Conservation (phyloP, 2,113 vertebrate species). For the Prietella phreatophila region DNA sequence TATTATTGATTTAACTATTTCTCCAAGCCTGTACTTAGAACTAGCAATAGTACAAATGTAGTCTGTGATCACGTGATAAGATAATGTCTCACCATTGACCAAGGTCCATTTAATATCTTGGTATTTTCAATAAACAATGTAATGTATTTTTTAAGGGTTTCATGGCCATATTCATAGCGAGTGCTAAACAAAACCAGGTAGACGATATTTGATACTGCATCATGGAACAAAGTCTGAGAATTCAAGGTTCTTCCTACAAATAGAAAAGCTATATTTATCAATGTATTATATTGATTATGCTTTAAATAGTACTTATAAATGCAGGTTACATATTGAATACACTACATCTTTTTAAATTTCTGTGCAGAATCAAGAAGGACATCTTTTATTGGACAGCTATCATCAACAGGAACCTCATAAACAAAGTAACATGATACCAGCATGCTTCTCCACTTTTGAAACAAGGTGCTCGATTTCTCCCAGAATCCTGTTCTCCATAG, state of each 20-base stretch:
- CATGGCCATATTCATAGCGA: conserved; percentile 65
- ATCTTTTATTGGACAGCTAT: background rate
- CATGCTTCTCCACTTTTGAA: conserved; percentile 43
- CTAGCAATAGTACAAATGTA: background rate
- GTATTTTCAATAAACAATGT: conserved; percentile 29
- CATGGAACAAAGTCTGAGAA: conserved; percentile 61
- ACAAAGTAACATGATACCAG: conserved; percentile 40
- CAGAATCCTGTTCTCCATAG: conserved; percentile 70
- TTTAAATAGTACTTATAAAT: no score
- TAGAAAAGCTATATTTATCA: background rate
- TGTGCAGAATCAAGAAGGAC: background rate
- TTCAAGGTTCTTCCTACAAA: conserved; percentile 44
- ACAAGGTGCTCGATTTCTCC: conserved; percentile 63
- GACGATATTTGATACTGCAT: conserved; percentile 68
- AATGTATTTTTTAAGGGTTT: conserved; percentile 58
- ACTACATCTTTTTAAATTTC: background rate
- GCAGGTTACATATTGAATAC: no score
- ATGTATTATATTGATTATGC: no score
- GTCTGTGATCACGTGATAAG: background rate
- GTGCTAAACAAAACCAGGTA: conserved; percentile 65
- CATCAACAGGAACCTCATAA: background rate
- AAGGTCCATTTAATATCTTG: conserved; percentile 51
- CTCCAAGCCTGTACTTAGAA: background rate
- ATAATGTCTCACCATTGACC: conserved; percentile 52
- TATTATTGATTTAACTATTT: background rate